Percentiles rank a stretch among this genome's conserved stretches.
Conservation (phyloP, 2,888 invertebrate genomes). For the Nomada ruficornis region DNA sequence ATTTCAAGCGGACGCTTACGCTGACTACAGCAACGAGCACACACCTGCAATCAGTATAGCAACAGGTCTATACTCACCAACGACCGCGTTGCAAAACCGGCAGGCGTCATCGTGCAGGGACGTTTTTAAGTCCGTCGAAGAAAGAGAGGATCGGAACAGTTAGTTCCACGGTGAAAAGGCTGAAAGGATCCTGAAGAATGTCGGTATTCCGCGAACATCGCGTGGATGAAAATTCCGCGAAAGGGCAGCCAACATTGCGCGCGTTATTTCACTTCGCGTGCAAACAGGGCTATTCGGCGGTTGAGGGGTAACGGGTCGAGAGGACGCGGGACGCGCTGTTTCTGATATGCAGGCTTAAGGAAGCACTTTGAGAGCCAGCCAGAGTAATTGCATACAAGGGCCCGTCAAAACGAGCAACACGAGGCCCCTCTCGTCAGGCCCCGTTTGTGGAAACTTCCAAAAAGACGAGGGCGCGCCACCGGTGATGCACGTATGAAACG, state of each 20-base stretch:
- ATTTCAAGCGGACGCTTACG: too few species aligned
- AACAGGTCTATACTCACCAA: not conserved
- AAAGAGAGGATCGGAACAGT: constrained; percentile 11
- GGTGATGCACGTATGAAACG: constrained; percentile 13
- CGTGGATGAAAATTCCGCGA: constrained; percentile 58
- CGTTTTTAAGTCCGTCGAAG: not conserved
- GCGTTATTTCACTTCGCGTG: constrained; percentile 59
- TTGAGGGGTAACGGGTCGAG: not conserved
- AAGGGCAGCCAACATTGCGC: constrained; percentile 48
- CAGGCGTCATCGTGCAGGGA: not conserved
- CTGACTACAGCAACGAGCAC: too few species aligned
- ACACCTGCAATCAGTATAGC: too few species aligned
- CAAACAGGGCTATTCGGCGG: constrained; percentile 27
- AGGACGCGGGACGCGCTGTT: constrained; percentile 41
- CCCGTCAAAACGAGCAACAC: constrained; percentile 68
- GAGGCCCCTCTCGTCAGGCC: constrained; percentile 35
- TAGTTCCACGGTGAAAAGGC: constrained; percentile 21
- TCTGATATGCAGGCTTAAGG: constrained; percentile 68
- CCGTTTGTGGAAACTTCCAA: constrained; percentile 28
- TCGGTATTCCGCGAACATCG: constrained; percentile 40
- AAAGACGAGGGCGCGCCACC: constrained; percentile 1
- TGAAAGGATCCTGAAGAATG: constrained; percentile 31
- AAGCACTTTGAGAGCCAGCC: constrained; percentile 70
- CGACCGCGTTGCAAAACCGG: not conserved
- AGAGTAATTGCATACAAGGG: constrained; percentile 71